These are phyloP conservation scores for Hypothenemus hampei DNA, from an alignment of 1,140 invertebrate genomes.

Conservation along the genomic window DNA sequence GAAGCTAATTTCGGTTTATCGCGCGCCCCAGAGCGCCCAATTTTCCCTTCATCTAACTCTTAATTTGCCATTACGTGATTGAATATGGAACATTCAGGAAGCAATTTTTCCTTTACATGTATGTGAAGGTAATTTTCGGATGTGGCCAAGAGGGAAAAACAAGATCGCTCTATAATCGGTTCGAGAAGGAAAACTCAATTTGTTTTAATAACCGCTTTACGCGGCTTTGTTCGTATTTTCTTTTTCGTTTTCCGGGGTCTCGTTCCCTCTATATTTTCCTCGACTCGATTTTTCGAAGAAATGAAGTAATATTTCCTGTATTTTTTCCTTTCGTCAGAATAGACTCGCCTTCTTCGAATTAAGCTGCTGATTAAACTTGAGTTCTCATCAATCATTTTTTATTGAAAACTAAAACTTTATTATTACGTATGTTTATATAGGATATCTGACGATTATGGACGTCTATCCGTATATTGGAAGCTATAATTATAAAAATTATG, in stretches of 20 bases:
- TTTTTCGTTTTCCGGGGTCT: conserved; percentile 1
- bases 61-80: conserved; percentile 4
- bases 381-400: no score
- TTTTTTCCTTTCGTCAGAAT: no score
- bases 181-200: conserved; percentile 5
- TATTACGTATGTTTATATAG: no score
- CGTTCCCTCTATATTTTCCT: neutral
- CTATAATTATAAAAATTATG: no score
- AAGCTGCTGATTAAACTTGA: no score
- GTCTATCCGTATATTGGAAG: no score
- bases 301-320: neutral
- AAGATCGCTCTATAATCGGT: conserved; percentile 3
- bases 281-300: neutral
- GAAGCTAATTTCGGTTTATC: conserved; percentile 2
- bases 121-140: neutral
- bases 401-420: no score
- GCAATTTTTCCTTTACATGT: neutral
- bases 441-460: no score
- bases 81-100: no score
- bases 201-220: conserved; percentile 13
- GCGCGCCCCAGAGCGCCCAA: neutral
- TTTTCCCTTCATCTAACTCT: neutral
- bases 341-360: no score
- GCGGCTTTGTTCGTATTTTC: conserved; percentile 2
- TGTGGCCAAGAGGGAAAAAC: neutral